Percentiles rank a stretch among this genome's conserved stretches.
Conservation (phyloP, 2,888 invertebrate genomes). For the Eugnorisma glareosa region DNA sequence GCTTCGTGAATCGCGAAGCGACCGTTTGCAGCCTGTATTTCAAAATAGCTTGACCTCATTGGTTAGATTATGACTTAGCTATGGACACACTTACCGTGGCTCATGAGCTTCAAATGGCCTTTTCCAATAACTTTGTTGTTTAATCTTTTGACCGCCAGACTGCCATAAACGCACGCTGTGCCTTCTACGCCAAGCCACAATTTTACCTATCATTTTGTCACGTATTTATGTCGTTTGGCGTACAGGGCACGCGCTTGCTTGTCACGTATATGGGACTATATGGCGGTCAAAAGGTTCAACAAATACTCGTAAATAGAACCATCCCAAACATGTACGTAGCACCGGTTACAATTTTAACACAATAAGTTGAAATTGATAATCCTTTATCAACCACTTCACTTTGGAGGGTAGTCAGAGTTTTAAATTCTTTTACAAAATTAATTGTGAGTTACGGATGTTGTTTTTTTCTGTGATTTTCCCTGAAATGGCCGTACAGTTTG, state of each 20-base stretch:
- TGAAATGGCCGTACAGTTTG: not conserved
- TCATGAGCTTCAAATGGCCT: not conserved
- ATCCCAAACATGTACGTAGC: not conserved
- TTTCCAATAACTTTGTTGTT: not conserved
- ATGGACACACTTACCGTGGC: not conserved
- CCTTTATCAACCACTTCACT: slow-evolving; percentile 16
- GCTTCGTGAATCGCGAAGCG: not conserved
- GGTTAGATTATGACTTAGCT: not conserved
- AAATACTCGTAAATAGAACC: not conserved
- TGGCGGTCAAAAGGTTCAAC: no score
- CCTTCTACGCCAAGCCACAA: no score
- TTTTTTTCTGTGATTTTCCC: not conserved
- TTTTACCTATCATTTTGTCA: no score
- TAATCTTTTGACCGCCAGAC: no score
- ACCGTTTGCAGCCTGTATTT: not conserved
- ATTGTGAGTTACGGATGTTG: no score
- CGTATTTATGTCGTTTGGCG: no score
- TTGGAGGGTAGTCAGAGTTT: slow-evolving; percentile 37
- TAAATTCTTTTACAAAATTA: not conserved
- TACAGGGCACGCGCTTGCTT: no score
- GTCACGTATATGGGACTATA: no score
- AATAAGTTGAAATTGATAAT: slow-evolving; percentile 21
- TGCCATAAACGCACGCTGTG: no score
- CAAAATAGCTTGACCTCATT: not conserved
- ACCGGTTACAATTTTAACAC: slow-evolving; percentile 21